Conservation (phyloP, 2,797 vertebrate species). For the Cyclopterus lumpus region DNA sequence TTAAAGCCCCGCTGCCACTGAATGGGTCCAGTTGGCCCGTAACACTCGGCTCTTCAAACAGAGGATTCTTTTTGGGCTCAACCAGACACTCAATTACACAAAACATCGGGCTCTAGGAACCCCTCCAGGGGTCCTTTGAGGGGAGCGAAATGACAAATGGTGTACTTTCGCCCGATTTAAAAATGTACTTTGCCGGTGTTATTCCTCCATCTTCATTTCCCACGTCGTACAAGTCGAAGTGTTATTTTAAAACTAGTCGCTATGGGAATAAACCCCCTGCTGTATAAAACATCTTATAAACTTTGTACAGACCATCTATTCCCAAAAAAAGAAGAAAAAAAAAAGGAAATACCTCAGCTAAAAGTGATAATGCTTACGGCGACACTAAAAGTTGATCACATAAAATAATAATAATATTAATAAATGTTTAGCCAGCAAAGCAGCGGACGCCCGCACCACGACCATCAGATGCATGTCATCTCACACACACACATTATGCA, state of each 20-base stretch:
- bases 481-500: conserved; percentile 3
- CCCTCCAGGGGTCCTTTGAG: neutral
- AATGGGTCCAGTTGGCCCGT: conserved; percentile 54
- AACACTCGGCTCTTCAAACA: conserved; percentile 51
- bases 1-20: conserved; percentile 63
- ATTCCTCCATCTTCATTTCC: neutral
- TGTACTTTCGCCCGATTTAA: neutral
- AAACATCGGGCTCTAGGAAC: neutral
- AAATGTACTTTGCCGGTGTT: neutral
- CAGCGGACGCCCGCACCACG: neutral
- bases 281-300: conserved; percentile 20
- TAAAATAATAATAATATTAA: too few relatives aligned
- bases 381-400: neutral
- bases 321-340: too few relatives aligned
- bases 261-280: conserved; percentile 15
- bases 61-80: conserved; percentile 40
- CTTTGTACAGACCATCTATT: neutral
- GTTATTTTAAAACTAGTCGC: neutral
- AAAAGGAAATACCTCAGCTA: neutral
- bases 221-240: neutral
- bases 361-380: neutral
- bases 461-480: neutral
- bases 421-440: too few relatives aligned
- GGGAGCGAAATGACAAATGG: neutral
- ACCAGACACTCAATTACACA: neutral